Base-by-base conservation (phyloP, 37 sponge, comb jelly and placozoan species). In the Bolinopsis microptera region DNA sequence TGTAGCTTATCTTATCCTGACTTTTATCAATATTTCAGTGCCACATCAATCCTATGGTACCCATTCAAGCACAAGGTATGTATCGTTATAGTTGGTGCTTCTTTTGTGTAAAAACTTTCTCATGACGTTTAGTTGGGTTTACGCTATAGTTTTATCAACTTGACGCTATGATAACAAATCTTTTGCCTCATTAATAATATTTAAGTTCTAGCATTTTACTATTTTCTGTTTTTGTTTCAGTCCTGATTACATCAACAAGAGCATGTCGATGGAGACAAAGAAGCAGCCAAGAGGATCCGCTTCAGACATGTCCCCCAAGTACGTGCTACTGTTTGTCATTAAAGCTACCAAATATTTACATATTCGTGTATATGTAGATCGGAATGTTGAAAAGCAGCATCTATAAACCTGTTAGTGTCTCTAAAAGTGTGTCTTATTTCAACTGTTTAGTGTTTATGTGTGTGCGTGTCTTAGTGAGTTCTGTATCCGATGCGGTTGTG, bases 1-100 rank as follows among this genome's bases (percentile, higher is more conserved):
- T n/a, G n/a, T n/a, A n/a, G n/a, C n/a, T n/a, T n/a, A n/a, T n/a
- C n/a, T n/a, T n/a, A n/a, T n/a, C n/a, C n/a, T n/a, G n/a, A n/a
- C n/a, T n/a, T n/a, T n/a, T n/a, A n/a, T n/a, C n/a, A n/a, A n/a
- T 86, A 13, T 86, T 86, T 86, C 90, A 86, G 90, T 86, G 23
- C 90, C 90, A 8, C 90, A 86, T 30, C 90, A 86, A 41, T 9
- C 90, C 3, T 41, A 33, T 38, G 90, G 90, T 38, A 24, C 61
- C 26, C 90, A 86, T n/a, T 34, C 40, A 18, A 28, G 36, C 31
- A 40, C 61, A 28, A 86, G 90, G 90, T 86, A 86, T 27, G n/a
- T n/a, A n/a, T n/a, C n/a, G 13, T 67, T 13, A 22, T 13, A 67
- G 21, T 21, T 67, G 68, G 18, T 22, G 68, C 68, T 67, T 13